Percentiles rank a stretch among this genome's conserved stretches.
These are phyloP conservation scores for Riptortus pedestris DNA, from an alignment of 1,140 invertebrate genomes.

Conservation along the genomic window DNA sequence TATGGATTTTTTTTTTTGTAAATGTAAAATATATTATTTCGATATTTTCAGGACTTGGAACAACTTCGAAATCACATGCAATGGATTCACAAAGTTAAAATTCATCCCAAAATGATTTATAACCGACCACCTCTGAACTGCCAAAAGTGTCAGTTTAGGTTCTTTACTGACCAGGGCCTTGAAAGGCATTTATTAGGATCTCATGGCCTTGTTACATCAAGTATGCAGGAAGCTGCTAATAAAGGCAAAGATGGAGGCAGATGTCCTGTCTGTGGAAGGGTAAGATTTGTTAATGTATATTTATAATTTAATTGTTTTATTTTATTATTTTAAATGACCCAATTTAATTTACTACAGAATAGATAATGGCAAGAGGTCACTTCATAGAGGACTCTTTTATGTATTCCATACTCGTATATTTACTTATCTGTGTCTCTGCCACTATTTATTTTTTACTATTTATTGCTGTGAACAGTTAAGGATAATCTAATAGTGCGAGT, in stretches of 20 bases:
- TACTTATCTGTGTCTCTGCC: too few relatives aligned
- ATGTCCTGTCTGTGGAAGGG: constrained; percentile 84
- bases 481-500: too few relatives aligned
- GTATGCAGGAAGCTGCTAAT: constrained; percentile 90
- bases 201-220: constrained; percentile 86
- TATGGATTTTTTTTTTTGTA: too few relatives aligned
- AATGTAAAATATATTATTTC: background rate
- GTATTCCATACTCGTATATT: too few relatives aligned
- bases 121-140: constrained; percentile 88
- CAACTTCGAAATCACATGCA: constrained; percentile 89
- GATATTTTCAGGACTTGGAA: constrained; percentile 58
- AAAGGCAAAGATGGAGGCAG: constrained; percentile 86
- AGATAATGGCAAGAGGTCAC: too few relatives aligned
- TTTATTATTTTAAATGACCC: too few relatives aligned
- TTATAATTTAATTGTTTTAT: constrained; percentile 28
- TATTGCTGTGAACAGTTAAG: too few relatives aligned
- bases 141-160: constrained; percentile 87
- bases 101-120: constrained; percentile 92
- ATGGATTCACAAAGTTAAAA: constrained; percentile 93
- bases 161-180: constrained; percentile 72
- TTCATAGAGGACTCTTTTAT: too few relatives aligned
- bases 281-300: too few relatives aligned
- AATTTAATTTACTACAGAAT: too few relatives aligned
- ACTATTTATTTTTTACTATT: too few relatives aligned
- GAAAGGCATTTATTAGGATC: constrained; percentile 86